A percentile compares a stretch with the other conserved stretches of the same genome.
Evolutionary conservation across 2,888 invertebrate species (phyloP).

Genomic region (Eupelmus urozonus): DNA sequence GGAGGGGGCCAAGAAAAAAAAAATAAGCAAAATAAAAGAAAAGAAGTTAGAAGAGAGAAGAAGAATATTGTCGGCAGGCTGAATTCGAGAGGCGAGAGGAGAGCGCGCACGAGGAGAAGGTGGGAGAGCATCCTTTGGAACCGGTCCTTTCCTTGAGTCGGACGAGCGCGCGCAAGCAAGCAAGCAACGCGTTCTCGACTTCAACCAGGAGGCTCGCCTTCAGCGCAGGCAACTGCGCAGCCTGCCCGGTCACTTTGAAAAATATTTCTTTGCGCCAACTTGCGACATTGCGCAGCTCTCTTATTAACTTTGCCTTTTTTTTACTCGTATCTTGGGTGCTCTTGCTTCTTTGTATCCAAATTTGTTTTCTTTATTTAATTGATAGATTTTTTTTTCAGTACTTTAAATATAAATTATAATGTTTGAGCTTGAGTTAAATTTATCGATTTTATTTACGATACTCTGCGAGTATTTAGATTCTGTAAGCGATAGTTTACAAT

Average conservation of each 20-base stretch:
- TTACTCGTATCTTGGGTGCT: too few relatives aligned
- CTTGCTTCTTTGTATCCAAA: too few relatives aligned
- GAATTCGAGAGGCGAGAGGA: constrained; percentile 53
- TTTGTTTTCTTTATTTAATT: too few relatives aligned
- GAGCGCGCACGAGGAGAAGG: constrained; percentile 60
- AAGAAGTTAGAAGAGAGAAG: constrained; percentile 5
- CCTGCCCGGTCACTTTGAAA: constrained; percentile 24
- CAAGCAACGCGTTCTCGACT: constrained; percentile 39
- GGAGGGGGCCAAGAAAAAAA: background rate
- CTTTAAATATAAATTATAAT: too few relatives aligned
- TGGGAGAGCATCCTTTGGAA: constrained; percentile 75
- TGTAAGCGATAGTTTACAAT: too few relatives aligned
- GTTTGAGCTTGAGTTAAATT: too few relatives aligned
- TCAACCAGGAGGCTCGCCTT: constrained; percentile 63
- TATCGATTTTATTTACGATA: too few relatives aligned
- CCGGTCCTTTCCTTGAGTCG: constrained; percentile 72
- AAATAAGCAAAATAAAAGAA: background rate
- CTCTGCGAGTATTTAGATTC: too few relatives aligned
- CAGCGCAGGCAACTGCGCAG: constrained; percentile 55
- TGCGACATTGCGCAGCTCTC: background rate
- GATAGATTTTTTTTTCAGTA: too few relatives aligned
- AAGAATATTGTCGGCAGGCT: constrained; percentile 55
- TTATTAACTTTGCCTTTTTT: too few relatives aligned
- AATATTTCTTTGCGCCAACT: constrained; percentile 42
- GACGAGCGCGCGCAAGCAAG: constrained; percentile 23